Percentiles rank a stretch among this genome's conserved stretches.
Evolutionary conservation across 2,797 vertebrate species (phyloP).

Genomic region (Crocidura indochinensis): DNA sequence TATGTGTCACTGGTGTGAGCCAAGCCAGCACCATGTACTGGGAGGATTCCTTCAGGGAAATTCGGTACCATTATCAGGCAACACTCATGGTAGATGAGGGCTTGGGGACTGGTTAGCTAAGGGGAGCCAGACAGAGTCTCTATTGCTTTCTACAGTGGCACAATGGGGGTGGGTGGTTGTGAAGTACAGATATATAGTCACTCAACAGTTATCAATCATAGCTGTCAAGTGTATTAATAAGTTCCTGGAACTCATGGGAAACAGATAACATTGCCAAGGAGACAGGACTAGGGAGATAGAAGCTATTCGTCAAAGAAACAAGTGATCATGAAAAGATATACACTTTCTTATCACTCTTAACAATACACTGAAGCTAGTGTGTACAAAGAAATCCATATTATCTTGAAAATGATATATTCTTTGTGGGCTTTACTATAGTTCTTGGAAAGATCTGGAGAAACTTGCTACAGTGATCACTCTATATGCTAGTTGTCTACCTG

Average conservation of each 20-base stretch:
- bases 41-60: no score
- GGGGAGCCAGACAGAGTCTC: no score
- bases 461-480: neutral
- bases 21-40: no score
- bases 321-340: neutral
- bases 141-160: no score
- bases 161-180: neutral
- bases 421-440: neutral
- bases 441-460: neutral
- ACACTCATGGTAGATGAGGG: no score
- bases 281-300: neutral
- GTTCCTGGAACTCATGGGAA: neutral
- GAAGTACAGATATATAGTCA: neutral
- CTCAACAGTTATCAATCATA: neutral
- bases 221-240: neutral
- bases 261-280: neutral
- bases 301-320: constrained; percentile 29
- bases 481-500: neutral
- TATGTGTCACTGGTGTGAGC: no score
- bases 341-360: neutral
- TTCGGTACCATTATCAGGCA: no score
- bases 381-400: constrained; percentile 8
- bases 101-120: no score
- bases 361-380: neutral
- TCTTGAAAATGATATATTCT: neutral